Evolutionary conservation across 2,888 invertebrate species (phyloP).

Genomic region (Catocala fraxini): DNA sequence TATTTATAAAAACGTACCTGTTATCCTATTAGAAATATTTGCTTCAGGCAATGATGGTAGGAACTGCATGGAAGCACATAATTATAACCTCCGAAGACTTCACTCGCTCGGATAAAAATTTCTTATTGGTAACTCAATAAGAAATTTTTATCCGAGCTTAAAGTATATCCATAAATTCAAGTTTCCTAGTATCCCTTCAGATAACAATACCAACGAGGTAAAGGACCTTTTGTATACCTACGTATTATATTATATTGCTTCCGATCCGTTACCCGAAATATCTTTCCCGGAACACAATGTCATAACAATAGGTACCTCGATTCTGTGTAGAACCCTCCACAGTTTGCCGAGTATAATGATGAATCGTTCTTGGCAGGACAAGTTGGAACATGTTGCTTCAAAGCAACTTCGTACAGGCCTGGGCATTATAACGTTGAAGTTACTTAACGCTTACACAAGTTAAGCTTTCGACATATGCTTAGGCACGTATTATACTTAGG

Average conservation of each 20-base stretch:
- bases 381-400: constrained; percentile 34
- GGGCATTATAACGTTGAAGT: constrained; percentile 23
- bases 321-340: constrained; percentile 9
- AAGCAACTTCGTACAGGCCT: constrained; percentile 32
- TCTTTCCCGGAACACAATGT: neutral
- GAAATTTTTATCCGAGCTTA: too few species aligned
- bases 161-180: too few species aligned
- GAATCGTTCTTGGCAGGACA: constrained; percentile 37
- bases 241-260: constrained; percentile 1
- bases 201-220: too few species aligned
- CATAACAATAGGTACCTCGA: constrained; percentile 6
- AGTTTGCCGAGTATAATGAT: constrained; percentile 28
- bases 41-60: too few species aligned
- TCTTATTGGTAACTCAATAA: too few species aligned
- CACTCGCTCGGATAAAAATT: too few species aligned
- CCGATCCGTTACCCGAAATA: constrained; percentile 6
- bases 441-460: constrained; percentile 22
- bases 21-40: too few species aligned
- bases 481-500: constrained; percentile 1
- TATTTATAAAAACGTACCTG: too few species aligned
- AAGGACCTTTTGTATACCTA: too few species aligned
- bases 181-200: too few species aligned
- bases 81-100: too few species aligned
- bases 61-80: too few species aligned
- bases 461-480: constrained; percentile 10